Evolutionary conservation across 2,888 invertebrate species (phyloP), one percentile per base, ranked within the genome.

Genomic region (Norana najaformis): DNA sequence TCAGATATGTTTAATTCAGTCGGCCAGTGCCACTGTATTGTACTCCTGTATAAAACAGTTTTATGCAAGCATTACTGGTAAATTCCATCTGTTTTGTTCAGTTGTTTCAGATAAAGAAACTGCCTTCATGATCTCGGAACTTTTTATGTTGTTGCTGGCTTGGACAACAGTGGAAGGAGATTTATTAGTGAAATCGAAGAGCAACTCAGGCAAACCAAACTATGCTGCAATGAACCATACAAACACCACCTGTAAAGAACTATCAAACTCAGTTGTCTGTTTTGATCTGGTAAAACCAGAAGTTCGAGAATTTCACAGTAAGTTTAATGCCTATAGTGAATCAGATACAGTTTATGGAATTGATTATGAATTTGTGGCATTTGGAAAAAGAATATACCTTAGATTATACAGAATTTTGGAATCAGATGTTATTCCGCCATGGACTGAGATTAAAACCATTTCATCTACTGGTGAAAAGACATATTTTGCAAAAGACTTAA

Each of bases 351-450:
- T 53, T 23, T 13, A 53, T 23, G 13, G 69, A 4, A 13, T 69
- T 69, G 69, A 69, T n/a, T 69, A 69, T 69, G 69, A 69, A 69
- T 69, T 69, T 69, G 69, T 69, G 69, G 69, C 69, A 69, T 69
- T 69, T 69, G n/a, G 69, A 30, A 69, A 69, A 69, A 30, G n/a
- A 69, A 69, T 69, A 30, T 69, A 69, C 69, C 69, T 69, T 30
- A 69, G 69, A 69, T n/a, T 69, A 69, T 8, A 69, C n/a, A 69
- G 69, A 69, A 69, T 69, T 69, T 69, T 30, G 3, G 30, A 69
- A 8, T 69, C 69, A n/a, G 88, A 38, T 35, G 34, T 88, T 37
- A 88, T 88, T 88, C 36, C 88, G 30, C 37, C 37, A 88, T 88
- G 37, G 38, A 88, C 88, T 37, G 38, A 37, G 37, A 88, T 38